Conservation (phyloP, 2,888 invertebrate genomes). For the Listrodromus nycthemerus region DNA sequence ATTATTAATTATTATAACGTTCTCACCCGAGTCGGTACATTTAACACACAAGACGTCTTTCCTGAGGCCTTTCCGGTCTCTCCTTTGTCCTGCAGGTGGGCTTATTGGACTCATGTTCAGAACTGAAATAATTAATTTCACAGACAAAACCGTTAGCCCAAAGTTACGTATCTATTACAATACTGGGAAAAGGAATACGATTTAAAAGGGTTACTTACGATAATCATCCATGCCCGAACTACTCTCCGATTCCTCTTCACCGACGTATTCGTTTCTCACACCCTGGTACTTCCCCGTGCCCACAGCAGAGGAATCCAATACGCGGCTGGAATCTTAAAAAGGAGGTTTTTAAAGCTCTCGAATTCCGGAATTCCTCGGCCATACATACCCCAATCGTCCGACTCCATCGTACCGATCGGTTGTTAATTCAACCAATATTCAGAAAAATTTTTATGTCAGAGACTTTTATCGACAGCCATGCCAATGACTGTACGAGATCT, state of each 20-base stretch:
- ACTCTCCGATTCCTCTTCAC: not conserved
- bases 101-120: not conserved
- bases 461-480: constrained; percentile 3
- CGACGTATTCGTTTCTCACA: not conserved
- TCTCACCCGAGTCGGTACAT: constrained; percentile 15
- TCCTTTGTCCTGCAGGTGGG: not conserved
- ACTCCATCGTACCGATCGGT: not conserved
- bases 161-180: not conserved
- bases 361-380: no score
- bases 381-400: constrained; percentile 1
- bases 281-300: not conserved
- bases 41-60: not conserved
- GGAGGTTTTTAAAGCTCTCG: not conserved
- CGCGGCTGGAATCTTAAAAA: constrained; percentile 14
- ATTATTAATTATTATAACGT: no score
- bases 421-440: constrained; percentile 1
- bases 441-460: constrained; percentile 27
- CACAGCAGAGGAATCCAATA: constrained; percentile 1
- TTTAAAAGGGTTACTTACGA: not conserved
- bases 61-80: not conserved
- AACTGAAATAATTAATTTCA: not conserved
- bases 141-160: not conserved
- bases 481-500: not conserved
- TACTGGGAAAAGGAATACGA: no score
- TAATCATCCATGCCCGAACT: constrained; percentile 7